Conservation (phyloP, 2,797 vertebrate species). For the Capromys pilorides region DNA sequence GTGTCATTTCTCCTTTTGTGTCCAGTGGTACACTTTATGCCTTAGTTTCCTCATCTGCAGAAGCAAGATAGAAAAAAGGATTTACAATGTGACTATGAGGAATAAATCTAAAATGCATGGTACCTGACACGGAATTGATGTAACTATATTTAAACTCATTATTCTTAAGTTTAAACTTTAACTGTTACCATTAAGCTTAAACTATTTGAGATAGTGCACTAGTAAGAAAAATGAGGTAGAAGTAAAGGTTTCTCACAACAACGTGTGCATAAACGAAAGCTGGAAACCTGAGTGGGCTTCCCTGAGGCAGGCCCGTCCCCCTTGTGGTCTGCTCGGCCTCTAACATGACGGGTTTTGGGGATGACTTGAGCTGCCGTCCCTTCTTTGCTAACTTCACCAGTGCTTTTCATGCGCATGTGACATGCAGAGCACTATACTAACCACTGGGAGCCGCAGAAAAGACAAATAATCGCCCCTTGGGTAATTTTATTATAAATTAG, state of each 20-base stretch:
- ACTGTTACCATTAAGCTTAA: background rate
- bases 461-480: background rate
- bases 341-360: background rate
- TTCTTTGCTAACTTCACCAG: constrained; percentile 29
- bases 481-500: constrained; percentile 2
- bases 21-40: background rate
- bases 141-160: background rate
- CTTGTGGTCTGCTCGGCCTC: background rate
- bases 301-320: background rate
- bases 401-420: background rate
- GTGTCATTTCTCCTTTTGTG: background rate
- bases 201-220: background rate
- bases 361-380: background rate
- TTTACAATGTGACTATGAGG: background rate
- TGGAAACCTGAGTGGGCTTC: background rate
- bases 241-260: background rate
- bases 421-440: background rate
- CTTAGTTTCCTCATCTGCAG: background rate
- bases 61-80: background rate
- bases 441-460: background rate
- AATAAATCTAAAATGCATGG: background rate
- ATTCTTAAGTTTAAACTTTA: background rate
- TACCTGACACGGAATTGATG: background rate
- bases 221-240: background rate
- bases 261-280: background rate